Evolutionary conservation across 2,113 vertebrate species (phyloP).

Genomic region (Eulemur rufifrons): DNA sequence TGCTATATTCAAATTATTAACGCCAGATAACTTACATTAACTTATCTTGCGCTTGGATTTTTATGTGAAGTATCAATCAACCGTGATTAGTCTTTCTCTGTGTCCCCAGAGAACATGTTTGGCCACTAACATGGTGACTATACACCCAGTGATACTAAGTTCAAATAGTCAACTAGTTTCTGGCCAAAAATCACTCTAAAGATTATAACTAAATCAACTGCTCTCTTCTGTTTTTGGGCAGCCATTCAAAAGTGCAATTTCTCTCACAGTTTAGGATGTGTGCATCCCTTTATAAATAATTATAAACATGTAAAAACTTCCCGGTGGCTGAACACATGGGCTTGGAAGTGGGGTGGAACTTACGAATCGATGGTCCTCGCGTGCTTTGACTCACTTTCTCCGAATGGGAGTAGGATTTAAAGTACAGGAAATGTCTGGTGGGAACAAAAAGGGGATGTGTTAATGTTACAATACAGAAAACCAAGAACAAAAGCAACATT

Average conservation of each 20-base stretch:
- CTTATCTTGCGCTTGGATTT: constrained; percentile 59
- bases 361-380: constrained; percentile 13
- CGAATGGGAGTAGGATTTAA: not conserved
- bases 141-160: constrained; percentile 45
- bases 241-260: constrained; percentile 70
- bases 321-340: constrained; percentile 16
- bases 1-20: constrained; percentile 55
- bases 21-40: constrained; percentile 60
- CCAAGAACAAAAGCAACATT: not conserved
- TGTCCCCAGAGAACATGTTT: constrained; percentile 56
- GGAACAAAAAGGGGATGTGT: not conserved
- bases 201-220: constrained; percentile 65
- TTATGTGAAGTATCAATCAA: constrained; percentile 62
- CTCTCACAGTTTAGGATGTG: constrained; percentile 43
- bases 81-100: constrained; percentile 38
- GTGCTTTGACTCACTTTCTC: not conserved
- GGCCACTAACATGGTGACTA: constrained; percentile 54
- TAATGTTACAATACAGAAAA: constrained; percentile 22
- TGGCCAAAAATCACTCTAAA: constrained; percentile 63
- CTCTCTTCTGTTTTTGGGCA: constrained; percentile 58
- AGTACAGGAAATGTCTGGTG: not conserved
- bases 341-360: not conserved
- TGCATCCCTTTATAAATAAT: constrained; percentile 63
- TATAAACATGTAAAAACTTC: constrained; percentile 54
- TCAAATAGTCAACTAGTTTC: constrained; percentile 58